Evolutionary conservation across 2,113 vertebrate genomes (phyloP).

Genomic region (Haemorhous mexicanus): DNA sequence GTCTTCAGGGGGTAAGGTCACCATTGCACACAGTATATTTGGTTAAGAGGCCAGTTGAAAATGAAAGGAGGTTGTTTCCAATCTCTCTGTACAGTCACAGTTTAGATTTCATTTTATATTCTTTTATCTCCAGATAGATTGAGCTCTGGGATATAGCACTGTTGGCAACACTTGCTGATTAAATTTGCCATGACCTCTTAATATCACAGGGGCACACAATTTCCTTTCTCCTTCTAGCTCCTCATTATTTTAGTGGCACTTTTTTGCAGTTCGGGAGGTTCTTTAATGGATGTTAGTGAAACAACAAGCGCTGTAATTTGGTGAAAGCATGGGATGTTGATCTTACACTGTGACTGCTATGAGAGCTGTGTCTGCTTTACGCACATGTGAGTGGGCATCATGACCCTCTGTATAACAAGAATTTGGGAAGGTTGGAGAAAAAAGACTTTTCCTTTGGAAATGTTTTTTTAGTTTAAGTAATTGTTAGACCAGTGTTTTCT

Average conservation of each 20-base stretch:
- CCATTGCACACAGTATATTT: not conserved
- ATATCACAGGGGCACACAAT: not conserved
- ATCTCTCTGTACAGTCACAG: not conserved
- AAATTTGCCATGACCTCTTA: not conserved
- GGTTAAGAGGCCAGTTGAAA: not conserved
- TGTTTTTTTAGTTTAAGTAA: not conserved
- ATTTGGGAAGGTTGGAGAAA: not conserved
- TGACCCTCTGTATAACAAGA: not conserved
- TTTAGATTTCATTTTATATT: constrained; percentile 17
- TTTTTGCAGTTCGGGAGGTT: not conserved
- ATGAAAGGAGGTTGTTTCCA: not conserved
- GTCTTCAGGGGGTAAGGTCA: not conserved
- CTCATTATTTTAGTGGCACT: not conserved
- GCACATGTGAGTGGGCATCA: not conserved
- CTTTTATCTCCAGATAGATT: not conserved
- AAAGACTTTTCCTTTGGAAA: not conserved
- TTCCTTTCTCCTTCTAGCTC: not conserved
- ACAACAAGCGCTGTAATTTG: not conserved
- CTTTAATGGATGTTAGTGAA: not conserved
- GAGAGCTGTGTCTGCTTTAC: not conserved
- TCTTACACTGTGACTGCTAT: not conserved
- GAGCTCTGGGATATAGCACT: not conserved
- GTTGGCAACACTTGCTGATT: not conserved
- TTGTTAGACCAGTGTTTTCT: not conserved
- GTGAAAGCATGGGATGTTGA: not conserved